phyloP scores from a whole-genome alignment of 2,797 vertebrate species.

The Yasuhikotakia modesta region DNA sequence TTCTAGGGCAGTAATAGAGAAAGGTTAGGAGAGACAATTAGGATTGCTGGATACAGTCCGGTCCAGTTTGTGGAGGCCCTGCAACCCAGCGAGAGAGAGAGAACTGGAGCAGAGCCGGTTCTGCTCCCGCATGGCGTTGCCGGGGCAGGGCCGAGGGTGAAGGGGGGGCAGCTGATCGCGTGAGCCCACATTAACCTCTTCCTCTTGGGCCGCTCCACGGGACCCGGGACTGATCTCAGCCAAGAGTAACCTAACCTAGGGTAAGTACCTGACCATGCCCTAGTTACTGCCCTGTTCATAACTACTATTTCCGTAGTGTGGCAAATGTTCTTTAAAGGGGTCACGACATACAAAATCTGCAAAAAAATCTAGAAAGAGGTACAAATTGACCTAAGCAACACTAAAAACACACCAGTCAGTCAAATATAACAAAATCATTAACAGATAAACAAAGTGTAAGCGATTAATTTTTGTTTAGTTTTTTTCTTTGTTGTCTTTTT shows the following conservation, averaged over 20 bases:
- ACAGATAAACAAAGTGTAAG: too few relatives aligned
- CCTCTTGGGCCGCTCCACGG: constrained; percentile 76
- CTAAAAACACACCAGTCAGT: too few relatives aligned
- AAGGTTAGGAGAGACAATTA: constrained; percentile 70
- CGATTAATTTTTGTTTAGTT: too few relatives aligned
- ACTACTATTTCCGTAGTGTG: constrained; percentile 57
- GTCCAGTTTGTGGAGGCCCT: constrained; percentile 78
- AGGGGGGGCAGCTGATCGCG: constrained; percentile 66
- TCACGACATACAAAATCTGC: too few relatives aligned
- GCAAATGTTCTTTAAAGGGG: constrained; percentile 21
- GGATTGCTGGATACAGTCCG: constrained; percentile 80
- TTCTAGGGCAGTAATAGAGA: constrained; percentile 62
- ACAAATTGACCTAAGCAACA: too few relatives aligned
- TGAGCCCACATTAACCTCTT: constrained; percentile 61
- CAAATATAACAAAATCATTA: too few relatives aligned
- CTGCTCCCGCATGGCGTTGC: constrained; percentile 80
- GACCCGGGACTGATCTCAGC: constrained; percentile 82
- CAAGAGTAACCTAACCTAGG: constrained; percentile 75
- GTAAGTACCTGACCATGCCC: constrained; percentile 80
- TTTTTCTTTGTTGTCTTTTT: too few relatives aligned
- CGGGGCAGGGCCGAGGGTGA: constrained; percentile 74
- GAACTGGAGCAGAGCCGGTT: constrained; percentile 74
- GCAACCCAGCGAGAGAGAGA: constrained; percentile 79
- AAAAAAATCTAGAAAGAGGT: too few relatives aligned
- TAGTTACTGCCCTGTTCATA: constrained; percentile 65